Evolutionary conservation across 2,888 invertebrate genomes (phyloP), one percentile per base, ranked within the genome.

Genomic region (Notocelia uddmanniana): DNA sequence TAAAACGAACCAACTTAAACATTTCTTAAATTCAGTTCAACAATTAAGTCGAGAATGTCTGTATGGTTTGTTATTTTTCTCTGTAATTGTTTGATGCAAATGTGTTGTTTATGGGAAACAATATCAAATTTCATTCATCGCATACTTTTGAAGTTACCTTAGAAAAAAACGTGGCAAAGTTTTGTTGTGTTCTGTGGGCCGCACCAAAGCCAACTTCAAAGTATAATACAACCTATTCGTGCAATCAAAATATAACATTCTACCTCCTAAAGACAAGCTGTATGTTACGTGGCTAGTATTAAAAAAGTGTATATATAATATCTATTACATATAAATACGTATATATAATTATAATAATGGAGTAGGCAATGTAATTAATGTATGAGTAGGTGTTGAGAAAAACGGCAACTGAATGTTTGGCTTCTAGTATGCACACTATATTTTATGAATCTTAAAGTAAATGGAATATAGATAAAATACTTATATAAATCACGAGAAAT

Each of bases 261-360:
- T 26, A 52, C 63, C 52, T 34, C 57, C 64, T 64, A 64, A 58
- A 58, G 50, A 69, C 63, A 70, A 70, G 70, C 70, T 70, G 23
- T 50, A 50, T 70, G 58, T 58, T 34, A 37, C 34, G 69, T 57
- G 48, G 18, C 57, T 59, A 54, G 60, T n/a, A n/a, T 26, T 64
- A 58, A 18, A 13, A 37, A 19, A 50, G 50, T 48, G 37, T 26
- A 60, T 13, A 15, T 1, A 48, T 15, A 50, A n/a, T 48, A 48
- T 23, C 31, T 62, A 21, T 23, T 21, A 48, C 18, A 57, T 19
- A 69, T 63, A 57, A 57, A 57, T 57, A 63, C 50, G 48, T 68
- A 68, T 37, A 52, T 41, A 60, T 13, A 48, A 52, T 41, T 68
- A 52, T 50, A 59, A 48, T 69, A 57, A 69, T 57, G 37, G 45